phyloP scores from a whole-genome alignment of 2,888 invertebrate genomes.

The Nephrotoma appendiculata region DNA sequence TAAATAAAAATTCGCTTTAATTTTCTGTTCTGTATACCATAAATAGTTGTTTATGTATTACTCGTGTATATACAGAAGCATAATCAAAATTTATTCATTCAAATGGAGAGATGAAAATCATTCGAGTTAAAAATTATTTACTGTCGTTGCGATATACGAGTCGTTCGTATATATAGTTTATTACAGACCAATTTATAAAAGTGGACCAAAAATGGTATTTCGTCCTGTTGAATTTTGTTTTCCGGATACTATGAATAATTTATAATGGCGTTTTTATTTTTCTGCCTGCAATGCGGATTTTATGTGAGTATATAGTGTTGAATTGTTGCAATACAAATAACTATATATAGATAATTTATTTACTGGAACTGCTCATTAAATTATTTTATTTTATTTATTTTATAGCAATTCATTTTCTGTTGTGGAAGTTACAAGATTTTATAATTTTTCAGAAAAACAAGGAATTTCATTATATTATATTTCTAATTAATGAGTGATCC shows the following conservation, averaged over 20 bases:
- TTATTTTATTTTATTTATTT: too few species aligned
- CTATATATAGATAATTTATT: too few species aligned
- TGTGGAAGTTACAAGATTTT: too few species aligned
- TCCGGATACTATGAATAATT: neutral
- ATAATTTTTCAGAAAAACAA: too few species aligned
- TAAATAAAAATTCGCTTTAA: neutral
- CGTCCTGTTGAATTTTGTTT: neutral
- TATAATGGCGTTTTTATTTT: neutral
- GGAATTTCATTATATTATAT: too few species aligned
- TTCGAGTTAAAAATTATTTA: neutral
- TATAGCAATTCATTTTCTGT: too few species aligned
- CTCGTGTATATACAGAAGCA: neutral
- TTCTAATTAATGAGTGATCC: too few species aligned
- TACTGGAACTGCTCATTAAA: too few species aligned
- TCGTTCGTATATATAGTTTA: neutral
- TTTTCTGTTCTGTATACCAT: neutral
- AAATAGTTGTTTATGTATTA: too few species aligned
- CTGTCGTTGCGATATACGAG: neutral
- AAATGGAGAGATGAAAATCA: neutral
- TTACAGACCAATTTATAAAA: neutral
- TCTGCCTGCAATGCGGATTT: neutral
- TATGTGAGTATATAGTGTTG: neutral
- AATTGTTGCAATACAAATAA: neutral
- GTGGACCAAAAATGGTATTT: neutral
- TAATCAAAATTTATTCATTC: neutral